Percentiles rank a stretch among this genome's conserved stretches.
Evolutionary conservation across 2,888 invertebrate genomes (phyloP).

Genomic region (Ariolimax columbianus): DNA sequence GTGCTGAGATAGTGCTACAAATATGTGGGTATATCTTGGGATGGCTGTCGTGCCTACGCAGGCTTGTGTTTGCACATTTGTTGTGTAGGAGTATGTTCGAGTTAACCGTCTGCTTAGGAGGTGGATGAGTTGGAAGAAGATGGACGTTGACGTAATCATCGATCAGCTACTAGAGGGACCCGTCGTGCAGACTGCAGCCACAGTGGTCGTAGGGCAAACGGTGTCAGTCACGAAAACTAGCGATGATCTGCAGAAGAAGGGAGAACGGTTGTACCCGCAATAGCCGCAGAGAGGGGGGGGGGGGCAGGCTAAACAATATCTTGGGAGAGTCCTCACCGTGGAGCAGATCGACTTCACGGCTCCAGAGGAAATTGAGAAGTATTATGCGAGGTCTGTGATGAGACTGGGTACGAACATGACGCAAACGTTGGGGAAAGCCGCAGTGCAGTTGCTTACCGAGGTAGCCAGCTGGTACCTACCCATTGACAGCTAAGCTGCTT

Average conservation of each 20-base stretch:
- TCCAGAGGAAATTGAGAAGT: not conserved
- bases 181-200: too few relatives aligned
- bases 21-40: too few relatives aligned
- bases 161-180: too few relatives aligned
- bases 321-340: not conserved
- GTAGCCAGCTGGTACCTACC: not conserved
- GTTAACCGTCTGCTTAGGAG: too few relatives aligned
- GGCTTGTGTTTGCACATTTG: too few relatives aligned
- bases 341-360: not conserved
- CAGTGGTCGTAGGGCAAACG: too few relatives aligned
- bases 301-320: not conserved
- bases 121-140: too few relatives aligned
- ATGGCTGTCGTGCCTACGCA: too few relatives aligned
- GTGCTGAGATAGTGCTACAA: not conserved
- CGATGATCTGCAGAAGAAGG: not conserved
- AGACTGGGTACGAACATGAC: not conserved
- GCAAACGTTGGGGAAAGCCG: not conserved
- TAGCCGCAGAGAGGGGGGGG: too few relatives aligned
- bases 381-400: not conserved
- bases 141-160: not conserved
- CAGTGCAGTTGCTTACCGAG: not conserved
- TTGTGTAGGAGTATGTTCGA: not conserved
- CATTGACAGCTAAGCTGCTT: not conserved
- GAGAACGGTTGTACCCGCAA: not conserved
- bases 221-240: too few relatives aligned